Evolutionary conservation across 1,140 invertebrate genomes (phyloP).

Genomic region (Meloidogyne chitwoodi): DNA sequence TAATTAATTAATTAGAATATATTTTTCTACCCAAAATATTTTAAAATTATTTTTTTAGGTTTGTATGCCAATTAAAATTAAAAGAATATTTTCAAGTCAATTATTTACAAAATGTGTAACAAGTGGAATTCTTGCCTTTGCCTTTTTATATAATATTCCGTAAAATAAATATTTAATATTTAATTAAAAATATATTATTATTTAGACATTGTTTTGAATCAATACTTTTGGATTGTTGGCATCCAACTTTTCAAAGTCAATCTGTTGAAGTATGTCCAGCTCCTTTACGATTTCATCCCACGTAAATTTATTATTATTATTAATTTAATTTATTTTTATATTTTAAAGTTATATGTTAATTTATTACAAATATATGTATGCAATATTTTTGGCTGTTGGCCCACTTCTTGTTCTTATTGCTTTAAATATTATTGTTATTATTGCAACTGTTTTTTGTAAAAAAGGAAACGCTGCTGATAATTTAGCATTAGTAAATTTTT

Average conservation of each 20-base stretch:
- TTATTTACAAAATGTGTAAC: constrained; percentile 22
- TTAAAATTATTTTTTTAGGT: constrained; percentile 49
- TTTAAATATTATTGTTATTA: constrained; percentile 53
- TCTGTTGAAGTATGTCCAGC: constrained; percentile 57
- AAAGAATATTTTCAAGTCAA: constrained; percentile 26
- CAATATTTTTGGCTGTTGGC: constrained; percentile 55
- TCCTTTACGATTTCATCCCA: constrained; percentile 46
- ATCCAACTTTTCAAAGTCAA: constrained; percentile 43
- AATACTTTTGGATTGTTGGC: constrained; percentile 55
- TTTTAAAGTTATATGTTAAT: constrained; percentile 48
- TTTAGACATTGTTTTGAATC: constrained; percentile 53
- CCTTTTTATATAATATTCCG: constrained; percentile 55
- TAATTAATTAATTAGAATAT: too few relatives aligned
- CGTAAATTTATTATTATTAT: constrained; percentile 31
- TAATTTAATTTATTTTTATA: constrained; percentile 23
- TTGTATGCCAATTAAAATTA: constrained; percentile 36
- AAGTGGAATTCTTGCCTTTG: constrained; percentile 43
- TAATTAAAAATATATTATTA: not conserved
- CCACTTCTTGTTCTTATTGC: constrained; percentile 49
- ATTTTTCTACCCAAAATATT: too few relatives aligned
- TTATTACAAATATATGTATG: constrained; percentile 59
- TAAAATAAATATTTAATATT: not conserved
- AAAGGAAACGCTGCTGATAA: constrained; percentile 44
- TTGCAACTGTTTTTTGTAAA: constrained; percentile 38
- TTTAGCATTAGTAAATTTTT: constrained; percentile 47